These are phyloP conservation scores for Mallateleia sp. DNA, from an alignment of 2,888 invertebrate genomes.

Conservation along the genomic window DNA sequence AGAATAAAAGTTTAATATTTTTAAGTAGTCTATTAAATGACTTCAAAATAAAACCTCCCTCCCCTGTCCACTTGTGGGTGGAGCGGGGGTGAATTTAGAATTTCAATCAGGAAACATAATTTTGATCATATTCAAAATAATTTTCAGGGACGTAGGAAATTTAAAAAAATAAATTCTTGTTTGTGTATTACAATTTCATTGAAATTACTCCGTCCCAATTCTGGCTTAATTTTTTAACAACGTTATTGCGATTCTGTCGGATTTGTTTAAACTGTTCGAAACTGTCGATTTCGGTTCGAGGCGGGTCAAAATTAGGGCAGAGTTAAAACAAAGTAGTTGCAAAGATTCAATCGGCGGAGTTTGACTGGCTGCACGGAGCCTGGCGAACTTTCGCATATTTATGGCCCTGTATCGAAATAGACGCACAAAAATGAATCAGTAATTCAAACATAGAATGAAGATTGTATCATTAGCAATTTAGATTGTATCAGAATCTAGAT, in stretches of 20 bases:
- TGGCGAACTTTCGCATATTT: slow-evolving; percentile 58
- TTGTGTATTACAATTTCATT: too few relatives aligned
- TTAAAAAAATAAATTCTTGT: too few relatives aligned
- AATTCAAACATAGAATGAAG: slow-evolving; percentile 70
- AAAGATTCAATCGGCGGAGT: slow-evolving; percentile 64
- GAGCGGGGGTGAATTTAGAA: too few relatives aligned
- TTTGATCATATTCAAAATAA: too few relatives aligned
- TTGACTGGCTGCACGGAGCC: slow-evolving; percentile 33
- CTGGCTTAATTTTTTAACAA: neutral
- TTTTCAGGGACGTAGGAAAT: too few relatives aligned
- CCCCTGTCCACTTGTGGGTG: too few relatives aligned
- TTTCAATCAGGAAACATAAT: too few relatives aligned
- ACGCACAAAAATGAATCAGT: slow-evolving; percentile 61
- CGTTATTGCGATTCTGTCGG: slow-evolving; percentile 3
- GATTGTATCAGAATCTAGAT: slow-evolving; percentile 69
- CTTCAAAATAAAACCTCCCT: too few relatives aligned
- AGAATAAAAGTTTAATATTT: too few relatives aligned
- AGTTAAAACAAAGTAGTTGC: slow-evolving; percentile 64
- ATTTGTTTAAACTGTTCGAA: slow-evolving; percentile 45
- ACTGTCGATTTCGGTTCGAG: slow-evolving; percentile 47
- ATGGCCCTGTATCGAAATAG: slow-evolving; percentile 57
- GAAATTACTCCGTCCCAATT: neutral
- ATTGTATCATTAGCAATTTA: slow-evolving; percentile 74
- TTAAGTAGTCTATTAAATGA: too few relatives aligned
- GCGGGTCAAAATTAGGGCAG: slow-evolving; percentile 57